Evolutionary conservation across 2,888 invertebrate genomes (phyloP).

Genomic region (Eledone cirrhosa): DNA sequence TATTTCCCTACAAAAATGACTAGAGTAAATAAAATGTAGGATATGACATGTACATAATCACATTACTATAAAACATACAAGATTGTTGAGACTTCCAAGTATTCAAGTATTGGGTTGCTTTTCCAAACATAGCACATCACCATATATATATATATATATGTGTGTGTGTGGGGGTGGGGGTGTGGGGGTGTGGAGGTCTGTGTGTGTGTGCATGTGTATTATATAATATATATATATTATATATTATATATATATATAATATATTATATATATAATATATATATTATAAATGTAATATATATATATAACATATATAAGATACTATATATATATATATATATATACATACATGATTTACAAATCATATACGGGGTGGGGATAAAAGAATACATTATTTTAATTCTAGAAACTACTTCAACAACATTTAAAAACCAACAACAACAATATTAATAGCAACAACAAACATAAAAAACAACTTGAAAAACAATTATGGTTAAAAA

Average conservation of each 20-base stretch:
- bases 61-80: no score
- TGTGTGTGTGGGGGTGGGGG: no score
- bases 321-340: background rate
- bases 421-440: background rate
- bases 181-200: no score
- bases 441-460: background rate
- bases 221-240: no score
- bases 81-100: no score
- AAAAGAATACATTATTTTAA: background rate
- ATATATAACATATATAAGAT: background rate
- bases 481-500: no score
- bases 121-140: no score
- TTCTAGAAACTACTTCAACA: background rate
- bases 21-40: background rate
- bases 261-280: background rate
- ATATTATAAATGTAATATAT: background rate
- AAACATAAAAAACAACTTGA: no score
- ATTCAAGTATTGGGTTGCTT: no score
- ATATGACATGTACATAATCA: background rate
- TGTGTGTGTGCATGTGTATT: no score
- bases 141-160: background rate
- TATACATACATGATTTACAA: background rate
- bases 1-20: background rate
- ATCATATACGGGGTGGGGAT: background rate
- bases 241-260: no score